Base-by-base conservation (phyloP, 2,113 vertebrate species). In the Cyprinus carpio region DNA sequence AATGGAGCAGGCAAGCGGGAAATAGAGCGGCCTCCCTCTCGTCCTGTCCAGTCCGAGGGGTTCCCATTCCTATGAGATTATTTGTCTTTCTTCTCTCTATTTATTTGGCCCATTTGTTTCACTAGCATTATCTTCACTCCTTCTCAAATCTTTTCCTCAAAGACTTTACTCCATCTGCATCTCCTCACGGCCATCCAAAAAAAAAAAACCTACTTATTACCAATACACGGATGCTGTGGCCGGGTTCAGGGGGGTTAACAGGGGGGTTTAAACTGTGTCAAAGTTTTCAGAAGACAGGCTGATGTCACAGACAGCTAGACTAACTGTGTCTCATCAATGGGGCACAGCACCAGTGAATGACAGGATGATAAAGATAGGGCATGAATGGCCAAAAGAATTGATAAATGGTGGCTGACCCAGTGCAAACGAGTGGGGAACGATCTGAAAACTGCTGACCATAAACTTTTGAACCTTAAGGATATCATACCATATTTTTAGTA, bases 41-140 rank as follows among this genome's bases (percentile, higher is more conserved):
- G 72, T 79, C 51, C 86, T 49, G 31, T 84, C 75, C 79, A 78
- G 83, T 72, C 85, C 15, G 27, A 87, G 82, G 87, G 82, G 79
- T 72, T 87, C 76, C 83, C 20, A 29, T 71, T 85, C 84, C 79
- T 77, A 85, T 85, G 54, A 84, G 86, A 87, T 89, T 89, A 88
- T 83, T 84, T 83, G 81, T 75, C 75, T 87, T 77, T 64, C 11
- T 82, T 87, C 85, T 88, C 18, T 76, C 84, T 81, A 15, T 88
- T 89, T 87, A 85, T 78, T 87, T 87, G 74, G 86, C 81, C 71
- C 84, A 84, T 82, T 88, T 86, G 88, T 89, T 87, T 89, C 84
- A 87, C 49, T 84, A 81, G 83, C 83, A 84, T 84, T 67, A 87
- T 84, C 83, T 86, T 76, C 62, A 69, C 67, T 69, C 46, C 49